Conservation (phyloP, 1,140 invertebrate genomes). For the Rhyacophila brunnea region DNA sequence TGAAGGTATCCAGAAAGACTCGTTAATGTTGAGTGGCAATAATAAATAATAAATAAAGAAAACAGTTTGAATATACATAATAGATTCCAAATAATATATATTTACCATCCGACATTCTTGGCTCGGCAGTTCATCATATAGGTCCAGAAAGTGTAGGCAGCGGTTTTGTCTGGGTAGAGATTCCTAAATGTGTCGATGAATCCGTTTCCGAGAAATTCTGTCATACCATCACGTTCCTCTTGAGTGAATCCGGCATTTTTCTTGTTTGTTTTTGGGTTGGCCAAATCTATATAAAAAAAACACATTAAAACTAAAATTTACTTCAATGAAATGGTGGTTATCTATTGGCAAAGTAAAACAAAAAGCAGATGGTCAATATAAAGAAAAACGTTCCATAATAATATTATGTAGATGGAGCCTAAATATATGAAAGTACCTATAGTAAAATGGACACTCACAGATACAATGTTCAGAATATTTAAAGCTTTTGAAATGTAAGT, state of each 20-base stretch:
- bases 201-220: conserved; percentile 72
- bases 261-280: conserved; percentile 91
- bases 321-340: no score
- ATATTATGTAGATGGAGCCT: no score
- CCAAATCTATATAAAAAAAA: conserved; percentile 69
- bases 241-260: conserved; percentile 94
- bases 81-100: conserved; percentile 1
- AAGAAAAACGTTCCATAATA: no score
- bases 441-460: no score
- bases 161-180: conserved; percentile 82
- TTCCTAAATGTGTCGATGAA: conserved; percentile 89
- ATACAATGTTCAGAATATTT: no score
- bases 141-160: conserved; percentile 93
- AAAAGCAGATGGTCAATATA: no score
- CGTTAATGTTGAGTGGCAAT: no score
- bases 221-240: conserved; percentile 91
- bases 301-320: conserved; percentile 8
- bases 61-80: neutral
- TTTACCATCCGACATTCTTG: conserved; percentile 94
- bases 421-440: no score
- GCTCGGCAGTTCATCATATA: conserved; percentile 81
- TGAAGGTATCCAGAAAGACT: no score
- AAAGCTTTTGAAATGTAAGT: no score
- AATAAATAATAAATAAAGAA: no score
- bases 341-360: no score